Percentiles rank a stretch among this genome's conserved stretches.
Evolutionary conservation across 2,797 vertebrate genomes (phyloP).

Genomic region (Lepilemur ruficaudatus): DNA sequence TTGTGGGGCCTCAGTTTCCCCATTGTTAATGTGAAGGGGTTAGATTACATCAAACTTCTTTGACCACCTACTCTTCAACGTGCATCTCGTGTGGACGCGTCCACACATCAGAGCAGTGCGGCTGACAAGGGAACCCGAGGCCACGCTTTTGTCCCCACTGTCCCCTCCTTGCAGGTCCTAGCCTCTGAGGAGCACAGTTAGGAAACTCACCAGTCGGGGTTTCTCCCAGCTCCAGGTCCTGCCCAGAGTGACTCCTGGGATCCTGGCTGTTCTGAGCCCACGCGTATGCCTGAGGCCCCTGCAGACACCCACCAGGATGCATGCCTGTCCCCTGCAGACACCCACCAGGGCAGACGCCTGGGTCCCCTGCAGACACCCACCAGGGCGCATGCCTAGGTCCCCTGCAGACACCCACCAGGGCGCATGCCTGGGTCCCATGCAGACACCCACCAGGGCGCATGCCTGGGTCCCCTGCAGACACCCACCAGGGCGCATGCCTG

Average conservation of each 20-base stretch:
- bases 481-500: too few species aligned
- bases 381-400: too few species aligned
- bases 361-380: too few species aligned
- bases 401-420: too few species aligned
- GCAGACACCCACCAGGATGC: not conserved
- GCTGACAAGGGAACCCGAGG: not conserved
- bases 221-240: not conserved
- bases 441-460: too few species aligned
- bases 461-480: too few species aligned
- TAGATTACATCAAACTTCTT: not conserved
- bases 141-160: too few species aligned
- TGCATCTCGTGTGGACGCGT: not conserved
- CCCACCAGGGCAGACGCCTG: not conserved
- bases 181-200: not conserved
- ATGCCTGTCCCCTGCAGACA: not conserved
- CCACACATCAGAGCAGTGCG: not conserved
- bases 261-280: not conserved
- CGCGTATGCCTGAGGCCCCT: not conserved
- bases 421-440: too few species aligned
- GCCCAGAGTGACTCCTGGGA: not conserved
- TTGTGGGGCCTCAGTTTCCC: not conserved
- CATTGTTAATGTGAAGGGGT: not conserved
- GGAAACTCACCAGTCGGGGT: not conserved
- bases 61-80: not conserved
- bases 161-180: not conserved